Evolutionary conservation across 2,888 invertebrate genomes (phyloP), one percentile per base, ranked within the genome.

Genomic region (Leuctra nigra): DNA sequence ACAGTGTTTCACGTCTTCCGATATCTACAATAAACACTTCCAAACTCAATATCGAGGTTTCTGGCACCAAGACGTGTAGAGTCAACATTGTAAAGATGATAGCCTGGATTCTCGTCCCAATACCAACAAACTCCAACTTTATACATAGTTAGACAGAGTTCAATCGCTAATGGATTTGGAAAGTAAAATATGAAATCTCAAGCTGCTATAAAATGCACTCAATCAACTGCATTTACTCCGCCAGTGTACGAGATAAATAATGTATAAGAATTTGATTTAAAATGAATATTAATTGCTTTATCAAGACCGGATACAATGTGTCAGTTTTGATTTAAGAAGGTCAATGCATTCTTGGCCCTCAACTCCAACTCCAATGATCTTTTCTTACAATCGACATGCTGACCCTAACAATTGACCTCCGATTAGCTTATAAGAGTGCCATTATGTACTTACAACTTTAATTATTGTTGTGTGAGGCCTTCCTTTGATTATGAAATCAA

Each of bases 11-110:
- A 44, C 23, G 44, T 44, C 44, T 44, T 20, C 44, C 9, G 22
- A 44, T 44, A 44, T 44, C 44, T 44, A 20, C 44, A 44, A 44
- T 44, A 44, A 44, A 44, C 44, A 44, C 20, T 44, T 11, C 11
- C 13, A 13, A 23, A 23, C 44, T 44, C 44, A 44, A 44, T 44
- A 44, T 44, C 23, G n/a, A 23, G 44, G 44, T 44, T 44, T 44
- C n/a, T 20, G 16, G 1, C 3, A 23, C 11, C 23, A 2, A 23
- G 11, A 13, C 29, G 11, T 29, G 7, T 29, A 29, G 29, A 22
- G 44, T 44, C 18, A 44, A 44, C 44, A 44, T 29, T 29, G 29
- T 29, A 11, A 29, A 29, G 29, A 29, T 29, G 29, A 29, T 29
- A 29, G 29, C 7, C 29, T 11, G 29, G 6, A 29, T 7, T 6